These are phyloP conservation scores for Ormyrus nitidulus DNA, from an alignment of 2,888 invertebrate genomes.

Conservation along the genomic window DNA sequence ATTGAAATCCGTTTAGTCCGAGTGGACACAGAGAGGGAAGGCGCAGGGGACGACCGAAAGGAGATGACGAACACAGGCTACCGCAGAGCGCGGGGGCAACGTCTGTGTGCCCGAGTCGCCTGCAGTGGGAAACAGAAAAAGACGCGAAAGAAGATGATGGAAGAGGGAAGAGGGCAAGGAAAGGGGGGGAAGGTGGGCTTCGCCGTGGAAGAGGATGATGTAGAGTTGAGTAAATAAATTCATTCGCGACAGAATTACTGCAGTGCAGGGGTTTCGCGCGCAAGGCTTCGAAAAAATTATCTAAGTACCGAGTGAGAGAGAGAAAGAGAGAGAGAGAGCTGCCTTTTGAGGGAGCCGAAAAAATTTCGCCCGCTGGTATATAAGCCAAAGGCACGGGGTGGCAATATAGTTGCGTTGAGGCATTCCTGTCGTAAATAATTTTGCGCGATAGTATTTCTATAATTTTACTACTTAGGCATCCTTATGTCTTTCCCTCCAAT, in stretches of 20 bases:
- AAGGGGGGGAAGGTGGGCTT: no score
- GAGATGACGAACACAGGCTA: slow-evolving; percentile 32
- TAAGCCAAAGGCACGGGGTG: background rate
- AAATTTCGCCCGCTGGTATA: background rate
- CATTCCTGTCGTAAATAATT: slow-evolving; percentile 42
- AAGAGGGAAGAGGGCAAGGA: no score
- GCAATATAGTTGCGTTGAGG: slow-evolving; percentile 40
- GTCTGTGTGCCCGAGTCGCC: background rate
- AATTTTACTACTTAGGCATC: slow-evolving; percentile 10
- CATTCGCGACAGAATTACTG: slow-evolving; percentile 46
- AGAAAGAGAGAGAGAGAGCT: background rate
- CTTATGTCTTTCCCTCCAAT: no score
- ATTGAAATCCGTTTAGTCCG: slow-evolving; percentile 65
- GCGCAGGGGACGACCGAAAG: slow-evolving; percentile 42
- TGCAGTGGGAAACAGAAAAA: slow-evolving; percentile 46
- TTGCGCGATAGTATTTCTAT: slow-evolving; percentile 15
- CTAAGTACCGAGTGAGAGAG: slow-evolving; percentile 12
- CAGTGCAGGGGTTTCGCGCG: background rate
- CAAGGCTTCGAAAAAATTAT: slow-evolving; percentile 37
- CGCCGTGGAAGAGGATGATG: slow-evolving; percentile 1
- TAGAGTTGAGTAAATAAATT: slow-evolving; percentile 51
- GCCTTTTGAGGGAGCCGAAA: background rate
- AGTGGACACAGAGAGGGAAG: slow-evolving; percentile 29
- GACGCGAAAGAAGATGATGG: slow-evolving; percentile 32
- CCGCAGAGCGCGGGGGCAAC: background rate